Conservation (phyloP, 2,888 invertebrate species). For the Hecatera dysodea region DNA sequence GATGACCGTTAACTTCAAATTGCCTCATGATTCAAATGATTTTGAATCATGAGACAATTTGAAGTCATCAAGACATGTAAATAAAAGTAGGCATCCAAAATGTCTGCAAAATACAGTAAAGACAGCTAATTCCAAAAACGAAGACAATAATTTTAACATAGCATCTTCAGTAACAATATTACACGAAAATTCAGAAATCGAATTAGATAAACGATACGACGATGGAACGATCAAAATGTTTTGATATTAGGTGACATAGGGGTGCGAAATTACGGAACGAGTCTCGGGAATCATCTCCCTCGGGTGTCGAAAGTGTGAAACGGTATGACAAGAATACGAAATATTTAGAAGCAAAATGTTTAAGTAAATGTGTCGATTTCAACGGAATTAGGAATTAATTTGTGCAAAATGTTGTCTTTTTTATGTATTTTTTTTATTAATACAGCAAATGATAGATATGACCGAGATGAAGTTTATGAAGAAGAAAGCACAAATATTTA, state of each 20-base stretch:
- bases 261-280: slow-evolving; percentile 1
- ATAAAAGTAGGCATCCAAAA: background rate
- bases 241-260: slow-evolving; percentile 47
- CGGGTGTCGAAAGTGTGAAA: slow-evolving; percentile 4
- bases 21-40: too few species aligned
- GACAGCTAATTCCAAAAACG: background rate
- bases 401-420: background rate
- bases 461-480: background rate
- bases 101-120: background rate
- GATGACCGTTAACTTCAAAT: background rate
- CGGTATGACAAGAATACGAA: slow-evolving; percentile 12
- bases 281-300: slow-evolving; percentile 19
- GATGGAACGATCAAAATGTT: slow-evolving; percentile 49
- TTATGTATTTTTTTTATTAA: slow-evolving; percentile 1
- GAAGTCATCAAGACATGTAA: too few species aligned
- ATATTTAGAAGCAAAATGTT: slow-evolving; percentile 16
- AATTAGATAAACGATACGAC: slow-evolving; percentile 43
- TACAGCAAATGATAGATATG: background rate
- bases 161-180: slow-evolving; percentile 28
- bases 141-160: background rate
- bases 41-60: too few species aligned
- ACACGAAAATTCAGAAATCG: slow-evolving; percentile 21
- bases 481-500: background rate
- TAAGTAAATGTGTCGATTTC: slow-evolving; percentile 13
- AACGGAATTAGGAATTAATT: slow-evolving; percentile 2